Evolutionary conservation across 2,888 invertebrate genomes (phyloP), one percentile per base, ranked within the genome.

Genomic region (Papilio elwesi): DNA sequence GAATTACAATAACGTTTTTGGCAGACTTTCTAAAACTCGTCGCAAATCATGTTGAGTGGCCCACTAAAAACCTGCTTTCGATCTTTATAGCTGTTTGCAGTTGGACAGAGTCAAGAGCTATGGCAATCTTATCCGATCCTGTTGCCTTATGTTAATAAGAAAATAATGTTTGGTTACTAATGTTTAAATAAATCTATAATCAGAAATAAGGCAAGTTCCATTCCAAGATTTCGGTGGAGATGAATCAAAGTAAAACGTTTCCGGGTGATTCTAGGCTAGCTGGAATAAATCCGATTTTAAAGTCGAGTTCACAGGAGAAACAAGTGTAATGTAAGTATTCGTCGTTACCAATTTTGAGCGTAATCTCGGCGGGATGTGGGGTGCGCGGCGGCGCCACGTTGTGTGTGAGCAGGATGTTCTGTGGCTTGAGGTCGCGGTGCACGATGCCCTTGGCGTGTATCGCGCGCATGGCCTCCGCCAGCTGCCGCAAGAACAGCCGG

Each of bases 371-470:
- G 68, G 96, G 96, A 81, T 96, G 95, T 11, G 97, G 97, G 72
- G 96, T 95, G 76, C 93, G 91, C 8, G 92, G 92, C 73, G 93
- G 91, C 63, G 90, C 85, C 36, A 88, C 96, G 94, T 90, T 96
- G 90, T 98, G 97, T 83, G 98, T 98, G 78, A 99, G 95, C 76
- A 99, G 94, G 86, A 99, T 99, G 93, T 99, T 99, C 94, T 99
- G 99, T 66, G 99, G 99, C 91, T 99, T 99, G 86, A 99, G 95
- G 94, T 99, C 99, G 82, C 99, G 95, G 91, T 99, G 99, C 75
- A 99, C 98, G 85, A 99, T 98, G 81, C 98, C 99, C 94, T 99
- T 99, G 79, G 97, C 97, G 94, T 98, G 97, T 79, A 99, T 95
- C 66, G 99, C 99, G 87, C 97, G 97, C 98, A 99, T 98, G 74